phyloP scores from a whole-genome alignment of 2,888 invertebrate genomes.

The Lasioglossum villosulum region DNA sequence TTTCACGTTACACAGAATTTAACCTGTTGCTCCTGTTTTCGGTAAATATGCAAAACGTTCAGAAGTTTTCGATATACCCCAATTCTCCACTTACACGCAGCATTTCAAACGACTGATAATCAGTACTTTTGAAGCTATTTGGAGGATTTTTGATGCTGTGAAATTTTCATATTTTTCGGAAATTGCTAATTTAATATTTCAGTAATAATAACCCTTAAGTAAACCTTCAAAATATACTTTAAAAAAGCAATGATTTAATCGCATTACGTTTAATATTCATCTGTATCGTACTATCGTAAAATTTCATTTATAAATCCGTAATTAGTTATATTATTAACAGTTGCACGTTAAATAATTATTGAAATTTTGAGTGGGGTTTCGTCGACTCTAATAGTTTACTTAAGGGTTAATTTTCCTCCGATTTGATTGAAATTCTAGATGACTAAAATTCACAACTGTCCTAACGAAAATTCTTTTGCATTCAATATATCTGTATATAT shows the following conservation, averaged over 20 bases:
- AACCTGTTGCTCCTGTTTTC: constrained; percentile 90
- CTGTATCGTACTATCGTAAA: too few species aligned
- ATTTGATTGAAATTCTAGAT: too few species aligned
- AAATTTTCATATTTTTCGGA: background rate
- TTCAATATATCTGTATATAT: background rate
- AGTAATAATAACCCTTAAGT: too few species aligned
- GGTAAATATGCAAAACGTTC: constrained; percentile 83
- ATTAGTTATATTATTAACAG: too few species aligned
- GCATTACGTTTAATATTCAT: too few species aligned
- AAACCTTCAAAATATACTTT: too few species aligned
- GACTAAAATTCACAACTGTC: background rate
- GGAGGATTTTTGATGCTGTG: background rate
- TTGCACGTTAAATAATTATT: background rate
- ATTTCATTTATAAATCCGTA: too few species aligned
- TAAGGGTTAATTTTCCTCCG: background rate
- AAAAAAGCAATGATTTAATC: too few species aligned
- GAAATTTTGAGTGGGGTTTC: background rate
- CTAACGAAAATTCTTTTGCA: background rate
- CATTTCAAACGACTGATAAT: background rate
- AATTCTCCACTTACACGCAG: background rate
- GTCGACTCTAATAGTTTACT: background rate
- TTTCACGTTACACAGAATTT: constrained; percentile 89
- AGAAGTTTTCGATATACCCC: background rate
- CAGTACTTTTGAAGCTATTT: background rate
- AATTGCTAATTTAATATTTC: too few species aligned